Conservation (phyloP, 1,140 invertebrate genomes). For the Cherax destructor region DNA sequence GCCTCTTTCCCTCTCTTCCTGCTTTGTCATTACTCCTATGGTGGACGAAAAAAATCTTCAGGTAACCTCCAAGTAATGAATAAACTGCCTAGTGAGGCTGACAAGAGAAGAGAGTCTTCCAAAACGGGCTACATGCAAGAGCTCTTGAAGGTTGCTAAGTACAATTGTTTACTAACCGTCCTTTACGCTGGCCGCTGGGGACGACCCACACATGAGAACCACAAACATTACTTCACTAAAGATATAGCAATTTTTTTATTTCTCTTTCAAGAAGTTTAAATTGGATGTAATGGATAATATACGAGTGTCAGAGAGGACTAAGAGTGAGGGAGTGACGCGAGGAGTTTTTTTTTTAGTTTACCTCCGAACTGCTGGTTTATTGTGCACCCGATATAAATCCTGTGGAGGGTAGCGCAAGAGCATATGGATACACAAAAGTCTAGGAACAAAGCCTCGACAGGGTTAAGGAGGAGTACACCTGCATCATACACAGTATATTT, state of each 20-base stretch:
- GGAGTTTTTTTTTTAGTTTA: too few species aligned
- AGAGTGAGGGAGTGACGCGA: not conserved
- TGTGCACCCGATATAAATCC: too few species aligned
- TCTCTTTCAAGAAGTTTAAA: too few species aligned
- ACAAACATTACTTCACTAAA: not conserved
- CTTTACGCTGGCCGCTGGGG: not conserved
- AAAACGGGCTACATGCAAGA: conserved; percentile 6
- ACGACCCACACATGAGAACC: not conserved
- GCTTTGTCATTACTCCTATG: too few species aligned
- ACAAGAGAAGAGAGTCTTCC: not conserved
- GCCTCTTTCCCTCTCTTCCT: too few species aligned
- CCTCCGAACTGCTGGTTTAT: too few species aligned
- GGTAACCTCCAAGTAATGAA: not conserved
- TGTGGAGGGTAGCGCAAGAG: too few species aligned
- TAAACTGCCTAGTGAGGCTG: not conserved
- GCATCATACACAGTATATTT: too few species aligned
- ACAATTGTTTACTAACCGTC: not conserved
- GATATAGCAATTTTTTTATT: not conserved
- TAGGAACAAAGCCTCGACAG: too few species aligned
- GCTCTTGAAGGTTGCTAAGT: conserved; percentile 1
- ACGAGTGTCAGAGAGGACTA: not conserved
- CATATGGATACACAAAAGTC: too few species aligned
- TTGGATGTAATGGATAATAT: not conserved
- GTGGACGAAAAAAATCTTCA: too few species aligned
- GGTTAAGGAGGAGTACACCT: too few species aligned